Conservation (phyloP, 1,140 invertebrate genomes). For the Nixonia krombeini region DNA sequence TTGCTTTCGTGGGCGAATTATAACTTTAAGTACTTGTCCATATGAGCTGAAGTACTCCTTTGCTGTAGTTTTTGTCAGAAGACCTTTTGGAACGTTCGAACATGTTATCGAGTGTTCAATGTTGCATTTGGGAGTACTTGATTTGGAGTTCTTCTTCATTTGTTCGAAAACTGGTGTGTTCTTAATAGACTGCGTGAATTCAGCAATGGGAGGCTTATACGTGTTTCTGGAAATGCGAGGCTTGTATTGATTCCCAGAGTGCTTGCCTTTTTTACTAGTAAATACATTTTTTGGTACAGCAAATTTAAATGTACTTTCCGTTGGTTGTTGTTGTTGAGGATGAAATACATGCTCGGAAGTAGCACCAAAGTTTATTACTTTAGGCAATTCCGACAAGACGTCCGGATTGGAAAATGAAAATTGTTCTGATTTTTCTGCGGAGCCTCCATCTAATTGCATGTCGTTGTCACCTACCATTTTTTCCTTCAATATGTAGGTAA, state of each 20-base stretch:
- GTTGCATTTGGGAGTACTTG: conserved; percentile 29
- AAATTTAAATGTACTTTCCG: conserved; percentile 44
- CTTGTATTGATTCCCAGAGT: conserved; percentile 30
- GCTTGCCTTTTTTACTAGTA: background rate
- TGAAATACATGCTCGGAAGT: conserved; percentile 33
- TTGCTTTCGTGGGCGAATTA: conserved; percentile 74
- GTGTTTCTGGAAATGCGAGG: conserved; percentile 34
- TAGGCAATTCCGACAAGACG: conserved; percentile 31
- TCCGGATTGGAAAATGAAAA: conserved; percentile 57
- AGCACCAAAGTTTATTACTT: conserved; percentile 17
- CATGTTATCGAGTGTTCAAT: conserved; percentile 67
- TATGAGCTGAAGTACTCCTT: conserved; percentile 78
- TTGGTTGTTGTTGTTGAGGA: background rate
- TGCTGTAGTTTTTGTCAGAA: conserved; percentile 74
- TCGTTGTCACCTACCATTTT: background rate
- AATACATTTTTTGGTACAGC: conserved; percentile 19
- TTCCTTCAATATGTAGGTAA: too few relatives aligned
- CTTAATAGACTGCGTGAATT: conserved; percentile 46
- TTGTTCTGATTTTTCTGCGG: background rate
- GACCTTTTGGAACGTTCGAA: conserved; percentile 75
- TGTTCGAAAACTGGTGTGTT: conserved; percentile 34
- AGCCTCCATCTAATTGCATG: background rate
- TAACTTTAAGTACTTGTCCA: conserved; percentile 75
- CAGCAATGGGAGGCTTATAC: conserved; percentile 34
- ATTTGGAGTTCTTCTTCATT: conserved; percentile 50